phyloP scores from a whole-genome alignment of 2,888 invertebrate genomes.

The Callyntrura sp. region DNA sequence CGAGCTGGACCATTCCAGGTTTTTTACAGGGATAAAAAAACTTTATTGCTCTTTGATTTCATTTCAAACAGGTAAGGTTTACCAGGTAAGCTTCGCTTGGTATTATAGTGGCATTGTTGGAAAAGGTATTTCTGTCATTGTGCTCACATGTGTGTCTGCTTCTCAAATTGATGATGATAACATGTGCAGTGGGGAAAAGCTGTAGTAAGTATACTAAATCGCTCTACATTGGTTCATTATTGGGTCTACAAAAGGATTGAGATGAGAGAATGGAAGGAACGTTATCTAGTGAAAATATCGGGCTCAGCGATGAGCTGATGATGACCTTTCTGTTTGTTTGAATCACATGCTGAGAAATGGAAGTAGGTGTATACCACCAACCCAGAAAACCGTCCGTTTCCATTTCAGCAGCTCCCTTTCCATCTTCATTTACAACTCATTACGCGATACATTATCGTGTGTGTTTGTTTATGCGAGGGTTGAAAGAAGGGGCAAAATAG shows the following conservation, averaged over 20 bases:
- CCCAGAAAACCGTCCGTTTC: neutral
- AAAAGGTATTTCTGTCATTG: constrained; percentile 33
- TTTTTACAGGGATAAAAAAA: neutral
- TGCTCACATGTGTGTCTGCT: neutral
- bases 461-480: neutral
- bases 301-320: constrained; percentile 8
- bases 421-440: constrained; percentile 43
- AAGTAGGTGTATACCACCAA: constrained; percentile 25
- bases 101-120: neutral
- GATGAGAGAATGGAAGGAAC: constrained; percentile 32
- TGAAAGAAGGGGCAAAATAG: neutral
- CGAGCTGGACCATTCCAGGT: constrained; percentile 6
- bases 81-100: neutral
- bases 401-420: constrained; percentile 38
- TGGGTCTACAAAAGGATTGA: constrained; percentile 34
- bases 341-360: neutral
- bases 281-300: constrained; percentile 28
- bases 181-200: neutral
- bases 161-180: neutral
- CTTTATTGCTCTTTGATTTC: no score
- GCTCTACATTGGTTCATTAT: constrained; percentile 47
- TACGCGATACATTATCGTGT: constrained; percentile 1
- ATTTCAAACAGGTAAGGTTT: neutral
- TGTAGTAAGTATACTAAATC: no score
- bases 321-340: constrained; percentile 36